Base-by-base conservation (phyloP, 1,140 invertebrate genomes). In the Pogonomyrmex californicus region DNA sequence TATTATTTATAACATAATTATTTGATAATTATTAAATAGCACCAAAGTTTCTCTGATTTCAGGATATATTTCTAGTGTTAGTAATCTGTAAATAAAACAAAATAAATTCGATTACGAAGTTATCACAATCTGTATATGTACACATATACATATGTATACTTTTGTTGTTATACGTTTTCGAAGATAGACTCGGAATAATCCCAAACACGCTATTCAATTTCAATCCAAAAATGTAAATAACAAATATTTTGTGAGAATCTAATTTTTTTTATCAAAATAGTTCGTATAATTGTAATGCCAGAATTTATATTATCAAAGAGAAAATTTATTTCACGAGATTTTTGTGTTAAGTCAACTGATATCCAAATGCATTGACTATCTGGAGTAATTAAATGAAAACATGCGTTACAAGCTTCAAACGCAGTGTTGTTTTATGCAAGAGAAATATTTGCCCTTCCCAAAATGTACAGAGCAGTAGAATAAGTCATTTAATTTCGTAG, bases 351-450 rank as follows among this genome's bases (percentile, higher is more conserved):
- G 1, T 49, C 38, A 62, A 49, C 6, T 65, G 6, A 0, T n/a
- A 77, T 73, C 6, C 23, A 2, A 33, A 49, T 51, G 12, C 30
- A 38, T 38, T 41, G 9, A 44, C 38, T 17, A 1, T 1, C n/a
- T 41, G 41, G 0, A 51, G 1, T 54, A 66, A 79, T 66, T 79
- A 79, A 66, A 66, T 0, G 5, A 63, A 78, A 78, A 65, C 33
- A 65, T 23, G 6, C 4, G 4, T 75, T 58, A 33, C n/a, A 56
- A 1, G 0, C 10, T 36, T 44, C 7, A 47, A 77, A 77, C 12
- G 14, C 4, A 47, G 12, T 54, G 6, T 76, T 60, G 4, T 78
- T n/a, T 65, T 65, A 78, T 17, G 44, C 17, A 36, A 44, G 33
- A 49, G 5, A 78, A 65, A 77, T 77, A 77, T 51, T 78, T 78